These are phyloP conservation scores for Sebastes miniatus DNA, from an alignment of 2,797 vertebrate species.

Conservation along the genomic window DNA sequence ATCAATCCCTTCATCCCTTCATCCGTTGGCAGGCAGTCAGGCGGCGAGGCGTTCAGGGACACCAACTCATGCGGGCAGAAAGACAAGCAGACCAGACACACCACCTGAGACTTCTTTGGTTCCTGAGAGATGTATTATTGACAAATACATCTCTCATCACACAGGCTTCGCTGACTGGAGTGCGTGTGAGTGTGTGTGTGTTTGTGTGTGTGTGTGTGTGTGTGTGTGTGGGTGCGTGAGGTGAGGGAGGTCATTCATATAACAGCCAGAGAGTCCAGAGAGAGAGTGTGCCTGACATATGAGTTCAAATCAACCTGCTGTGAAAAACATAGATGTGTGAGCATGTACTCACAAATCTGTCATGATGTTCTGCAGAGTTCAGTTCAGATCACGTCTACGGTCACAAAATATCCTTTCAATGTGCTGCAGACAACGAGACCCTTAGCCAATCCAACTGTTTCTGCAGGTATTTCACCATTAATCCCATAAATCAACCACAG, in stretches of 20 bases:
- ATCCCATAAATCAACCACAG: neutral
- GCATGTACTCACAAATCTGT: neutral
- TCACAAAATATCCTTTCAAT: neutral
- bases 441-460: neutral
- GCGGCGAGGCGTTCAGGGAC: slow-evolving; percentile 6
- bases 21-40: neutral
- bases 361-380: neutral
- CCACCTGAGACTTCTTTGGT: slow-evolving; percentile 13
- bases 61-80: slow-evolving; percentile 12
- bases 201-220: neutral
- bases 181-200: neutral
- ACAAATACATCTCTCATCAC: slow-evolving; percentile 45
- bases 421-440: neutral
- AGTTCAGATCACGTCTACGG: neutral
- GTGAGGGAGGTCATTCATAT: slow-evolving; percentile 8
- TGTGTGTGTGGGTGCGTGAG: neutral
- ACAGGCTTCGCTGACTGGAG: neutral
- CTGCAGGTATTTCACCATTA: neutral
- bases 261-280: slow-evolving; percentile 13
- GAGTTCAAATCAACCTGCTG: slow-evolving; percentile 1
- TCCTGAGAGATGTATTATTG: slow-evolving; percentile 49
- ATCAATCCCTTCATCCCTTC: slow-evolving; percentile 10
- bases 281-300: neutral
- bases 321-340: neutral
- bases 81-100: slow-evolving; percentile 13